Conservation (phyloP, 2,888 invertebrate species). For the Coenonympha glycerion region DNA sequence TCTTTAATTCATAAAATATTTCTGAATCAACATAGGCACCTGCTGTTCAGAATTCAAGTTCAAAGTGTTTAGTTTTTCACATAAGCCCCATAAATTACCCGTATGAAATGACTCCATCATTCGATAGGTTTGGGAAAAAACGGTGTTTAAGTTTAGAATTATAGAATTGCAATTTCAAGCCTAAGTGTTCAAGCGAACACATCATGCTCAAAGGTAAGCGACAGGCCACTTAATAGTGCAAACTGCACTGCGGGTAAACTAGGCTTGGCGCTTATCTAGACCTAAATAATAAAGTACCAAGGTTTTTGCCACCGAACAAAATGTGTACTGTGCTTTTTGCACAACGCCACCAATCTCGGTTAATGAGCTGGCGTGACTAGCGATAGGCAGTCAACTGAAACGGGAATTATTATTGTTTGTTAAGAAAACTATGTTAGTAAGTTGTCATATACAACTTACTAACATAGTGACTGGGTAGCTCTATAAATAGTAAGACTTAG, state of each 20-base stretch:
- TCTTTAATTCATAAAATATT: too few species aligned
- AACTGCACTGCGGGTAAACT: constrained; percentile 26
- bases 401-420: not conserved
- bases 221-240: not conserved
- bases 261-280: constrained; percentile 18
- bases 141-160: too few species aligned
- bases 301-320: constrained; percentile 8
- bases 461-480: not conserved
- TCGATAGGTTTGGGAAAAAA: too few species aligned
- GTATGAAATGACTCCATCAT: too few species aligned
- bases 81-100: too few species aligned
- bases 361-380: constrained; percentile 23
- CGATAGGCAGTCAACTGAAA: constrained; percentile 14
- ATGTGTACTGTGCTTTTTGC: too few species aligned
- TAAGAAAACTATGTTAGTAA: not conserved
- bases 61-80: too few species aligned
- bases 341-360: constrained; percentile 4
- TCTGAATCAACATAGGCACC: too few species aligned
- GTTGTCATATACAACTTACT: not conserved
- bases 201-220: constrained; percentile 6
- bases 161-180: not conserved
- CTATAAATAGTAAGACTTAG: too few species aligned
- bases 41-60: too few species aligned
- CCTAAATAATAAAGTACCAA: constrained; percentile 15
- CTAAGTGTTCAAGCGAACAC: not conserved